These are phyloP conservation scores for Megaustenia siamemsis DNA, from an alignment of 2,888 invertebrate genomes.

Conservation along the genomic window DNA sequence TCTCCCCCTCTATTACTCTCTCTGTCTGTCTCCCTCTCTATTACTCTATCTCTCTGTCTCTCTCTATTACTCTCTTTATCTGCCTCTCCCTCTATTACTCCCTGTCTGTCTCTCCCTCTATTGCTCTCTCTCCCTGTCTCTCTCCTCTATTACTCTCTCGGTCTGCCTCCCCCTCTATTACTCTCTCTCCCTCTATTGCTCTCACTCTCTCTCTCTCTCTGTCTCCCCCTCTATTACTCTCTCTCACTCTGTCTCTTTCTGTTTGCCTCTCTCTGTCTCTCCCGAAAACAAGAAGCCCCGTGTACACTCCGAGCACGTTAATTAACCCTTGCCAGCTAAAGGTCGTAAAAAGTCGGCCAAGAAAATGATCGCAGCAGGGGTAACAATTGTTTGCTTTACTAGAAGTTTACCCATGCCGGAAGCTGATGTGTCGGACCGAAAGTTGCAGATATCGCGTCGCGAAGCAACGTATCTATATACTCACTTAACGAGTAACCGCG, in stretches of 20 bases:
- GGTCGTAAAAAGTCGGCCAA: no score
- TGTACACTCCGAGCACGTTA: background rate
- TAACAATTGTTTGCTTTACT: no score
- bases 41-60: slow-evolving; percentile 32
- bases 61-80: slow-evolving; percentile 12
- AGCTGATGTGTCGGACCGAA: no score
- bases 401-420: no score
- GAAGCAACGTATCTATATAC: no score
- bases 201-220: slow-evolving; percentile 11
- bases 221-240: slow-evolving; percentile 19
- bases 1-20: slow-evolving; percentile 4
- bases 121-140: background rate
- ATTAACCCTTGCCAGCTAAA: background rate
- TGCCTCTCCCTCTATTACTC: slow-evolving; percentile 30
- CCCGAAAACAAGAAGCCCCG: no score
- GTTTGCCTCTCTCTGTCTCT: slow-evolving; percentile 17
- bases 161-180: background rate
- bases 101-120: slow-evolving; percentile 14
- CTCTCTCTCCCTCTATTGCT: slow-evolving; percentile 19
- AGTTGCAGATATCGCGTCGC: no score
- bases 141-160: no score
- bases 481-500: no score
- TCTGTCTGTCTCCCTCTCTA: background rate
- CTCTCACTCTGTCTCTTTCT: slow-evolving; percentile 7
- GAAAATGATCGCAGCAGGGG: no score